phyloP scores from a whole-genome alignment of 2,113 vertebrate species.

The Sphyrna mokarran region DNA sequence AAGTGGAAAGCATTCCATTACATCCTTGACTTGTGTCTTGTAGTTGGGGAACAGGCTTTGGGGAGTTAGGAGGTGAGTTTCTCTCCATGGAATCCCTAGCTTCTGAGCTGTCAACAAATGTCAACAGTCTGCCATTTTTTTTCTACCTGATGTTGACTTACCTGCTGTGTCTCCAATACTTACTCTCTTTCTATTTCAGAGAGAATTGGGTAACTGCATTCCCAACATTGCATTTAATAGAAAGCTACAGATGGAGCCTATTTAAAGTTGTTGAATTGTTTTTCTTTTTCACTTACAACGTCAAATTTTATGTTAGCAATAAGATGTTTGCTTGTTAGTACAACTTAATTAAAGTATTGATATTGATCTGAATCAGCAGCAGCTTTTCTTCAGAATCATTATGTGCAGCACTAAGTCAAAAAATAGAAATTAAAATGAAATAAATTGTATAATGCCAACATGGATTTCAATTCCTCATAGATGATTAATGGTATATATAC shows the following conservation, averaged over 20 bases:
- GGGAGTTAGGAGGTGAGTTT: too few species aligned
- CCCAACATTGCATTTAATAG: not conserved
- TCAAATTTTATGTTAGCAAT: not conserved
- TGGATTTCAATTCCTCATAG: not conserved
- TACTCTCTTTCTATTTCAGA: not conserved
- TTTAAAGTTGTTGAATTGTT: not conserved
- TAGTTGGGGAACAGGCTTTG: too few species aligned
- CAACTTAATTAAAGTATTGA: constrained; percentile 23
- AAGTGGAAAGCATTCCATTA: too few species aligned
- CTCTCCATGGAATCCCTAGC: too few species aligned
- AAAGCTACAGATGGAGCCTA: not conserved
- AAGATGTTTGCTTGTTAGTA: constrained; percentile 2
- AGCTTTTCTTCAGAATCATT: not conserved
- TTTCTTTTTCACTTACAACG: not conserved
- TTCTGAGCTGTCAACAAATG: not conserved
- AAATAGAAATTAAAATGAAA: not conserved
- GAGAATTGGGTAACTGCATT: not conserved
- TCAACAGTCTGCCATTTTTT: not conserved
- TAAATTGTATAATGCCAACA: not conserved
- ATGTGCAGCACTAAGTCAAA: not conserved
- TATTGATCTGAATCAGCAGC: constrained; percentile 29
- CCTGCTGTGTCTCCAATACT: not conserved
- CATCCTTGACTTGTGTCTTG: too few species aligned
- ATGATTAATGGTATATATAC: not conserved
- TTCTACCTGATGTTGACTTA: not conserved